Evolutionary conservation across 1,140 invertebrate genomes (phyloP).

Genomic region (Pteromalus puparum): DNA sequence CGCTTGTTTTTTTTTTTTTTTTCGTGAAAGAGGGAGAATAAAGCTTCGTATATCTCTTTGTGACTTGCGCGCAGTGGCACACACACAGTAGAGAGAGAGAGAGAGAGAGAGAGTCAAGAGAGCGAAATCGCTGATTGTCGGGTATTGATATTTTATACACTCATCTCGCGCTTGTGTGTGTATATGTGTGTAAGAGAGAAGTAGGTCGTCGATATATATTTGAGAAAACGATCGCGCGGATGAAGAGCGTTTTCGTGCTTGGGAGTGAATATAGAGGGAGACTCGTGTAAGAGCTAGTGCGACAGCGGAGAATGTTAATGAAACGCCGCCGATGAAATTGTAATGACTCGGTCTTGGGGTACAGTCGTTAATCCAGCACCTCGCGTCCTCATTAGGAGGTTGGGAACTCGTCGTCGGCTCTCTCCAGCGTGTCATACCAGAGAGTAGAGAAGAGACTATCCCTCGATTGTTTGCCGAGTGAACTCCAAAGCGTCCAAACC

Average conservation of each 20-base stretch:
- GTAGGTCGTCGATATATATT: background rate
- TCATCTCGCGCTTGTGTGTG: background rate
- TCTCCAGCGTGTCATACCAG: background rate
- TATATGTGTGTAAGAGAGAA: background rate
- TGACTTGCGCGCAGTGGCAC: too few relatives aligned
- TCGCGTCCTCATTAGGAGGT: slow-evolving; percentile 38
- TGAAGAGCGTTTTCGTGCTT: background rate
- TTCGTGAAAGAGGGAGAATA: background rate
- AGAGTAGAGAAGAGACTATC: background rate
- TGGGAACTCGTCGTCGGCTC: background rate
- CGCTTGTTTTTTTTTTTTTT: background rate
- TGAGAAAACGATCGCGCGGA: background rate
- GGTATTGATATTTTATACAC: background rate
- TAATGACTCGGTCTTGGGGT: slow-evolving; percentile 26
- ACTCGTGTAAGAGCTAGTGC: background rate
- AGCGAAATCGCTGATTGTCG: background rate
- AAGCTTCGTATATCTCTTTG: too few relatives aligned
- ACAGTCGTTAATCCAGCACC: slow-evolving; percentile 36
- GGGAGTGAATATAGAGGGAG: background rate
- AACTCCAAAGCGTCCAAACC: background rate
- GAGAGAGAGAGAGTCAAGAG: too few relatives aligned
- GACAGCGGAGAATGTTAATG: slow-evolving; percentile 50
- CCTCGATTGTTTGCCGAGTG: slow-evolving; percentile 33
- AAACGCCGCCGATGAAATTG: slow-evolving; percentile 49
- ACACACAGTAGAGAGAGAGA: too few relatives aligned